Base-by-base conservation (phyloP, 1,140 invertebrate species). In the Zeugodacus cucurbitae region DNA sequence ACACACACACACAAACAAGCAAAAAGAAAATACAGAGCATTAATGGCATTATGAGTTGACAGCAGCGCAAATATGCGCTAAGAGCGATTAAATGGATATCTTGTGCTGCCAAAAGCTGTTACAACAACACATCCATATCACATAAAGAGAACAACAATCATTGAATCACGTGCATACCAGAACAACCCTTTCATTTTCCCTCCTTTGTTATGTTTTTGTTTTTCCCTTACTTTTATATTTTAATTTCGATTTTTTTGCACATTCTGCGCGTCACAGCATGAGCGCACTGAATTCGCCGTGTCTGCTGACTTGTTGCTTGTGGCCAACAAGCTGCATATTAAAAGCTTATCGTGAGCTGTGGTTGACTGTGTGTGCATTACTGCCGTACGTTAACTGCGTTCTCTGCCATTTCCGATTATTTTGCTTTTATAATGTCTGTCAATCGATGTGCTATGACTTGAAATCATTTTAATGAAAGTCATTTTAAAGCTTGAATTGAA, bases 251-350 rank as follows among this genome's bases (percentile, higher is more conserved):
- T 82, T 82, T 48, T 48, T 48, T 48, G 74, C 74, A 48, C n/a
- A 48, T 54, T 44, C 5, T 34, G n/a, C 22, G n/a, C 6, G 70
- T 7, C 20, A 22, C 10, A 1, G 14, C 44, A 10, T n/a, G n/a
- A 48, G 44, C 44, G 44, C 10, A 44, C 37, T 22, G 41, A 29
- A 20, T 29, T 48, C 32, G 37, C n/a, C 22, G n/a, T 59, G 58
- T 32, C 41, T 48, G 41, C 26, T 82, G 74, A 82, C 74, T 82
- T 82, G 74, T 82, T 82, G 74, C 74, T 82, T 44, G 22, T 82
- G 70, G 17, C 14, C 74, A 26, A 48, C 74, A 26, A 48, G 37
- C 41, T 44, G 22, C 37, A 48, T 41, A 48, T 82, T 26, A 82
- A 82, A 82, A 82, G 74, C 41, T 82, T 82, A 82, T 48, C 74